Conservation (phyloP, 2,113 vertebrate species). For the Pseudorectes ferrugineus region DNA sequence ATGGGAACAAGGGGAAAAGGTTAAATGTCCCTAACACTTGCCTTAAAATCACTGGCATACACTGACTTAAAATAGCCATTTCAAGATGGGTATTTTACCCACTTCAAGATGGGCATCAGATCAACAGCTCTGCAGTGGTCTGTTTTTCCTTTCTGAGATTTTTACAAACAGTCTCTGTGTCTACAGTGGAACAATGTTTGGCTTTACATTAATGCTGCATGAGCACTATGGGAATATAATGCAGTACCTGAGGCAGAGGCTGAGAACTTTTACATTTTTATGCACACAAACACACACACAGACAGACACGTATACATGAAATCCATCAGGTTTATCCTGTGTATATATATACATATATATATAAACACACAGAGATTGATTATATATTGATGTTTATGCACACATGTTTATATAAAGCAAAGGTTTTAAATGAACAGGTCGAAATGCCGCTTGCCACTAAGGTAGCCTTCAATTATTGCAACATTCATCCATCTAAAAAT, state of each 20-base stretch:
- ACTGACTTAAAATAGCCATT: not conserved
- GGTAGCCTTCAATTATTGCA: not conserved
- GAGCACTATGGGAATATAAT: slow-evolving; percentile 40
- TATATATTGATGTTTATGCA: not conserved
- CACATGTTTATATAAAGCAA: not conserved
- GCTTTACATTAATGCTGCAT: not conserved
- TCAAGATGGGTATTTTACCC: not conserved
- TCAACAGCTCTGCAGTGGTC: not conserved
- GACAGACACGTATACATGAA: not conserved
- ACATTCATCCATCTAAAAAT: not conserved
- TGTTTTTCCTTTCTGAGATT: not conserved
- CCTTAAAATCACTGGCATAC: not conserved
- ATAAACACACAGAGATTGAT: fast-evolving
- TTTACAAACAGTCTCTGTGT: not conserved
- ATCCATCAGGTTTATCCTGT: not conserved
- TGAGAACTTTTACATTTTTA: not conserved
- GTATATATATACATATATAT: not conserved
- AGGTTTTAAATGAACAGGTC: not conserved
- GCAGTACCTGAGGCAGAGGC: not conserved
- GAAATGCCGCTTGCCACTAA: not conserved
- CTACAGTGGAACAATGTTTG: not conserved
- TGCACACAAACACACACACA: not conserved
- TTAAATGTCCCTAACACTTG: not conserved
- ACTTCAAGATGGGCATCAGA: not conserved
- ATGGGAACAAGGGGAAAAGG: not conserved